Conservation (phyloP, 2,888 invertebrate species). For the Diachrysia chrysitis region DNA sequence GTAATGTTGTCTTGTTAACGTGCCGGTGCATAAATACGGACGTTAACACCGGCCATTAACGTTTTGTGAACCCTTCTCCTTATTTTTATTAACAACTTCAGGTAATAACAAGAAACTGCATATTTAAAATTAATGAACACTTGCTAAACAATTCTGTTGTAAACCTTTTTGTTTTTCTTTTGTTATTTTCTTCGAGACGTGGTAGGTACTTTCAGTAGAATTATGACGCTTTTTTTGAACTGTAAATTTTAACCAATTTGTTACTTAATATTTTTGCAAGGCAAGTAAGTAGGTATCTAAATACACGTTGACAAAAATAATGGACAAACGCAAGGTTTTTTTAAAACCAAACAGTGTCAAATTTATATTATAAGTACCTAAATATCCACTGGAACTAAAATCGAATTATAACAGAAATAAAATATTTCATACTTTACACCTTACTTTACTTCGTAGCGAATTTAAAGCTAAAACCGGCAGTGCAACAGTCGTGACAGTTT, state of each 20-base stretch:
- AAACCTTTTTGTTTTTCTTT: conserved; percentile 11
- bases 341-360: neutral
- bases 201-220: neutral
- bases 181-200: neutral
- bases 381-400: neutral
- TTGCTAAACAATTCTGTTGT: conserved; percentile 29
- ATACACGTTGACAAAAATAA: no score
- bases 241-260: no score
- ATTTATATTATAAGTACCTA: neutral
- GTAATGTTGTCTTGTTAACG: conserved; percentile 78
- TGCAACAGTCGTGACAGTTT: conserved; percentile 35
- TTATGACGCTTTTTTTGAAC: no score
- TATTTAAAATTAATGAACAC: conserved; percentile 60
- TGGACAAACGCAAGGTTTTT: no score
- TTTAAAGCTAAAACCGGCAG: conserved; percentile 31
- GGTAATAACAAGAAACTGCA: conserved; percentile 66
- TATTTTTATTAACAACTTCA: conserved; percentile 68
- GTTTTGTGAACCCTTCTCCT: conserved; percentile 63
- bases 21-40: conserved; percentile 77
- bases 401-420: conserved; percentile 3
- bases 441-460: conserved; percentile 19
- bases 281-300: no score
- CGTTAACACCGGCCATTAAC: conserved; percentile 72
- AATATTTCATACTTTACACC: conserved; percentile 20
- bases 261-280: no score